Evolutionary conservation across 2,888 invertebrate genomes (phyloP).

Genomic region (Adela reaumurella): DNA sequence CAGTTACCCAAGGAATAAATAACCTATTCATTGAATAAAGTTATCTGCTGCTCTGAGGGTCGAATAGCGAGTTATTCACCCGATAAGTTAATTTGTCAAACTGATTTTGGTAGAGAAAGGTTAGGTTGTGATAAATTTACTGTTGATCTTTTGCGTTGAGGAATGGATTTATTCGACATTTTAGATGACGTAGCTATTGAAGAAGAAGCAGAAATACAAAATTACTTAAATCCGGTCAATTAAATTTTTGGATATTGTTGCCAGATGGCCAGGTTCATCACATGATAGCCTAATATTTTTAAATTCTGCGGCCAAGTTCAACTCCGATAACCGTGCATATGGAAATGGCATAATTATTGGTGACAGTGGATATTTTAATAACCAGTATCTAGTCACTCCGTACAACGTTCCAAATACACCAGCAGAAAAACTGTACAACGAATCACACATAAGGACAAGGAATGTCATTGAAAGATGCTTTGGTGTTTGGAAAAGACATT

Average conservation of each 20-base stretch:
- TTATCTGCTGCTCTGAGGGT: too few relatives aligned
- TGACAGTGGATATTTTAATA: conserved; percentile 10
- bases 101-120: too few relatives aligned
- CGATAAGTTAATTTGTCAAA: too few relatives aligned
- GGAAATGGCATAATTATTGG: conserved; percentile 6
- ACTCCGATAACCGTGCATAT: conserved; percentile 5
- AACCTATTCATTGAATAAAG: too few relatives aligned
- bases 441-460: conserved; percentile 7
- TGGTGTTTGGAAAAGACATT: conserved; percentile 8
- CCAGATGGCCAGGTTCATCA: conserved; percentile 8
- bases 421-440: conserved; percentile 9
- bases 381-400: conserved; percentile 7
- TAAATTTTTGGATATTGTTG: conserved; percentile 5
- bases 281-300: conserved; percentile 10
- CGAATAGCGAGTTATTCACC: too few relatives aligned
- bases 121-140: too few relatives aligned
- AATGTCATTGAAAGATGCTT: conserved; percentile 9
- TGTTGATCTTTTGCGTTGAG: too few relatives aligned
- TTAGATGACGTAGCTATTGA: too few relatives aligned
- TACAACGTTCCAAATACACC: conserved; percentile 7
- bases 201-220: too few relatives aligned
- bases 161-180: too few relatives aligned
- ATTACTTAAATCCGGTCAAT: too few relatives aligned
- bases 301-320: conserved; percentile 2
- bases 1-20: too few relatives aligned